phyloP scores from a whole-genome alignment of 2,113 vertebrate genomes.

The Eleginops maclovinus region DNA sequence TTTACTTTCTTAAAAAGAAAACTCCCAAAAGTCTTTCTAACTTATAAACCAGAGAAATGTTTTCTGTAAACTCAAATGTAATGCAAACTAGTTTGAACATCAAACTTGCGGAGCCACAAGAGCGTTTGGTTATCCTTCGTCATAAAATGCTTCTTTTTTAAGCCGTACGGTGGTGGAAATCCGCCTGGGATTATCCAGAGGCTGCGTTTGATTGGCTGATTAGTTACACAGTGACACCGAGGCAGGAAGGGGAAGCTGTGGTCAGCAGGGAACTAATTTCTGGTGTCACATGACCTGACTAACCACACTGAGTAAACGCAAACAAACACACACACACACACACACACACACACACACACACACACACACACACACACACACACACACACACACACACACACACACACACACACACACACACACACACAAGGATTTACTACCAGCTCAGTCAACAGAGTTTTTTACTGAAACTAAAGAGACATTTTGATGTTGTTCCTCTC shows the following conservation, averaged over 20 bases:
- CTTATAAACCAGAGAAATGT: background rate
- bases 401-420: background rate
- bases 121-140: conserved; percentile 16
- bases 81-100: background rate
- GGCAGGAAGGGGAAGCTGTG: conserved; percentile 36
- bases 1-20: background rate
- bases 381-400: no score
- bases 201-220: conserved; percentile 39
- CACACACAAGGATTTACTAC: conserved; percentile 4
- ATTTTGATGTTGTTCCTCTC: background rate
- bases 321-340: background rate
- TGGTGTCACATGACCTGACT: conserved; percentile 8
- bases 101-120: background rate
- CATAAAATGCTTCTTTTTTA: conserved; percentile 43
- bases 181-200: conserved; percentile 22
- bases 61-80: no score
- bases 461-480: background rate
- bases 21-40: background rate
- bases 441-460: background rate
- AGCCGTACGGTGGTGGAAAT: conserved; percentile 12
- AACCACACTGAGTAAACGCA: conserved; percentile 7
- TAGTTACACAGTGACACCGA: conserved; percentile 21
- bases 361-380: no score
- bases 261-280: conserved; percentile 30
- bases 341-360: no score